These are phyloP conservation scores for Sphinx pinastri DNA, from an alignment of 2,888 invertebrate genomes.

Conservation along the genomic window DNA sequence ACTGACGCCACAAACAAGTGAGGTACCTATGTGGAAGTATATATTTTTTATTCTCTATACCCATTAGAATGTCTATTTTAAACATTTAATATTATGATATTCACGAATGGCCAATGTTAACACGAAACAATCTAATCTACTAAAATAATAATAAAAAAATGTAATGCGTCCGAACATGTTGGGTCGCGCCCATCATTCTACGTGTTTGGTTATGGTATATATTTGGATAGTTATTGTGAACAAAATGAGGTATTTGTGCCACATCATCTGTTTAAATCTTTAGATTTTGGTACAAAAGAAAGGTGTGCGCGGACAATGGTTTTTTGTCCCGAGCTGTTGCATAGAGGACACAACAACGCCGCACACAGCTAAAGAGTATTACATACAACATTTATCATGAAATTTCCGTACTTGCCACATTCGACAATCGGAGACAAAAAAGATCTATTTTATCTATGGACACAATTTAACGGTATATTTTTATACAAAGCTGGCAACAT, in stretches of 20 bases:
- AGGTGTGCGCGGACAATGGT: background rate
- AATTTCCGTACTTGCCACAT: background rate
- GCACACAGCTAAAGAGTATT: conserved; percentile 7
- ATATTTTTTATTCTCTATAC: conserved; percentile 58
- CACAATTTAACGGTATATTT: conserved; percentile 27
- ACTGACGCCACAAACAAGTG: conserved; percentile 54
- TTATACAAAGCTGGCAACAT: conserved; percentile 38
- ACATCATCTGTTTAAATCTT: conserved; percentile 35
- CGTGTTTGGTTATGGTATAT: conserved; percentile 1
- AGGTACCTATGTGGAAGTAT: conserved; percentile 53
- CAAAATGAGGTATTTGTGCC: conserved; percentile 56
- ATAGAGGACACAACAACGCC: conserved; percentile 6
- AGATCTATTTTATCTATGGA: conserved; percentile 24
- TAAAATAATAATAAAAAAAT: conserved; percentile 58
- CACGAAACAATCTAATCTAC: conserved; percentile 62
- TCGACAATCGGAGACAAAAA: conserved; percentile 11
- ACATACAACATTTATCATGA: conserved; percentile 21
- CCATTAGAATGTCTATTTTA: conserved; percentile 73
- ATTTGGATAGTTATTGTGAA: conserved; percentile 6
- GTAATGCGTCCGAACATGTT: conserved; percentile 14
- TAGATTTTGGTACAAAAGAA: background rate
- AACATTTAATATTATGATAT: conserved; percentile 78
- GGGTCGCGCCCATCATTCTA: background rate
- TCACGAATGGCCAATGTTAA: conserved; percentile 71
- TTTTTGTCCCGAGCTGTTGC: conserved; percentile 11